phyloP scores from a whole-genome alignment of 2,888 invertebrate genomes.

The Cheilosia impressa region DNA sequence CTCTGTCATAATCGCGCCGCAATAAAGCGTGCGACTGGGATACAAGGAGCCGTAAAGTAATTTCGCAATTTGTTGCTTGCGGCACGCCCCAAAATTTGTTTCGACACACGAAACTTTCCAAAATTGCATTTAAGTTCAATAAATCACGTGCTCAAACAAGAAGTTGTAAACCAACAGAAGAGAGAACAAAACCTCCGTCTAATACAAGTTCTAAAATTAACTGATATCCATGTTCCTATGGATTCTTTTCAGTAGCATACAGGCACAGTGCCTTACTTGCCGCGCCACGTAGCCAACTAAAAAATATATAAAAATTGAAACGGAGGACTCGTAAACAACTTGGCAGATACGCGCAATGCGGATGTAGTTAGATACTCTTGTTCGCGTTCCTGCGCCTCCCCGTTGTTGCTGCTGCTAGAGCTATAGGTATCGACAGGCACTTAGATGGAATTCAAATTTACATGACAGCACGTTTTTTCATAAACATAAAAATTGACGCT shows the following conservation, averaged over 20 bases:
- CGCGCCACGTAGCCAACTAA: constrained; percentile 18
- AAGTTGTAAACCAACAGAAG: constrained; percentile 59
- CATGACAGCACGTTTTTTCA: constrained; percentile 75
- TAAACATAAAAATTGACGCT: constrained; percentile 75
- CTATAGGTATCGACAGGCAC: constrained; percentile 52
- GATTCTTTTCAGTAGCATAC: neutral
- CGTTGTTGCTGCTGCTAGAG: neutral
- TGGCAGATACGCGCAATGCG: constrained; percentile 40
- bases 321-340: constrained; percentile 42
- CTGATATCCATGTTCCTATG: constrained; percentile 41
- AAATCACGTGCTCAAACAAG: constrained; percentile 70
- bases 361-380: constrained; percentile 49
- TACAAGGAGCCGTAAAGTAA: constrained; percentile 27
- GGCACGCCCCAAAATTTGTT: constrained; percentile 42
- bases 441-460: constrained; percentile 72
- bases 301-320: constrained; percentile 2
- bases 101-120: constrained; percentile 30
- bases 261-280: neutral
- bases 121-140: constrained; percentile 71
- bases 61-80: constrained; percentile 56
- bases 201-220: constrained; percentile 70
- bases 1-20: neutral
- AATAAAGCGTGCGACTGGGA: constrained; percentile 11
- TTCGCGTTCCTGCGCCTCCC: neutral
- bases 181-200: constrained; percentile 20